Evolutionary conservation across 2,888 invertebrate genomes (phyloP), one percentile per base, ranked within the genome.

Genomic region (Cistogaster globosa): DNA sequence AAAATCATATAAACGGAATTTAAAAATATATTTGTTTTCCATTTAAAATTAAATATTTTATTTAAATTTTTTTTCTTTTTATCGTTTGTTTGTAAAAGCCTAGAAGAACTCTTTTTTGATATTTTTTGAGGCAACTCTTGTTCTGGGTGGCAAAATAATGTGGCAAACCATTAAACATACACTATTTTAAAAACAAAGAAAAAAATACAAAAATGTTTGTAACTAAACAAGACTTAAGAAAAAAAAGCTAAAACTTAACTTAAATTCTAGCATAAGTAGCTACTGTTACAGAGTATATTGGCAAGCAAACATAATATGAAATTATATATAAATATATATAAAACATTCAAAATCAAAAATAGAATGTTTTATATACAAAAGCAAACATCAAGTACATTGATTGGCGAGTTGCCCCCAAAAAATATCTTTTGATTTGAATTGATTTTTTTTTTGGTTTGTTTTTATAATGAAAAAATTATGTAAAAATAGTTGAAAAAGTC

Each of bases 71-170:
- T 74, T 57, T 77, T 69, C 55, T 67, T 65, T 72, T 82, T 32
- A 9, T 65, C 32, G 65, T 90, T 91, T 92, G 92, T 92, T 92
- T 92, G 92, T 92, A 92, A 92, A 92, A 92, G 92, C 92, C 91
- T 92, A 92, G 92, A 92, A 92, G 92, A 92, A 89, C 91, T 76
- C 22, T 77, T 91, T 89, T 69, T 32, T 26, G 82, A 92, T 92
- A 92, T 92, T 92, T 92, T 91, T 90, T 89, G 88, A 88, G 92
- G 87, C 90, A 91, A 92, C 92, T 92, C 69, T 36, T 36, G 5
- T 32, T 26, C 48, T 62, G 51, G 42, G 74, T 57, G 32, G 8
- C 2, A 32, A 32, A 32, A 32, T 32, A 32, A 32, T 6, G 2
- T 32, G 6, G 32, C 32, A 32, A 32, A 32, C 32, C 32, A 32